Percentiles rank a stretch among this genome's conserved stretches.
Conservation (phyloP, 2,797 vertebrate genomes). For the Pseudotriccus pelzelni region DNA sequence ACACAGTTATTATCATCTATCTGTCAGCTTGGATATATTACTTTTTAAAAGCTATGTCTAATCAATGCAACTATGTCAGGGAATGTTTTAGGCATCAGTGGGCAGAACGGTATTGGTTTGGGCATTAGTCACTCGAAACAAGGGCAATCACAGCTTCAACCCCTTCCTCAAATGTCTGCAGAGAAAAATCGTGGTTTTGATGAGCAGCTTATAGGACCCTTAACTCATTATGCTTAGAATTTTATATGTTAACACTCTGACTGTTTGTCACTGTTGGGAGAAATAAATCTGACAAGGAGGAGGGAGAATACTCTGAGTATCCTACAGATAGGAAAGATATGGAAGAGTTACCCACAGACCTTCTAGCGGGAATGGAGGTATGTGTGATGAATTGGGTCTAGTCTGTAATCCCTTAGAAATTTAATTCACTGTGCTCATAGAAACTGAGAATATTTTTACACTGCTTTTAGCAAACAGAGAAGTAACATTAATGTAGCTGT, state of each 20-base stretch:
- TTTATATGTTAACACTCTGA: not conserved
- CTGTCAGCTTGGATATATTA: not conserved
- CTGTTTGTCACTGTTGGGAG: not conserved
- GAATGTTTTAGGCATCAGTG: not conserved
- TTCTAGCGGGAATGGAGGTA: not conserved
- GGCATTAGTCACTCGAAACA: not conserved
- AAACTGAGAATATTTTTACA: not conserved
- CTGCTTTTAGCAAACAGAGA: not conserved
- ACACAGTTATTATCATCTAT: not conserved
- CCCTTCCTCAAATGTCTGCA: not conserved
- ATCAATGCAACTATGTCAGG: not conserved
- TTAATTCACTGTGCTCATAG: not conserved
- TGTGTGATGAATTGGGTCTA: not conserved
- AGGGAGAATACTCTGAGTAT: not conserved
- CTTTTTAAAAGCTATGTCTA: not conserved
- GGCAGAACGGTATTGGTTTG: not conserved
- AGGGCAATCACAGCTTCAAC: not conserved
- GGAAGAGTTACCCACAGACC: not conserved
- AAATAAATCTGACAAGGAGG: not conserved
- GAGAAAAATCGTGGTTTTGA: not conserved
- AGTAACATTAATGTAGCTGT: not conserved
- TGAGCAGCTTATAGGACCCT: not conserved
- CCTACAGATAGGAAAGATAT: not conserved
- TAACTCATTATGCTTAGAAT: not conserved
- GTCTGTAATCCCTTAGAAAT: not conserved